Percentiles rank a stretch among this genome's conserved stretches.
phyloP scores from a whole-genome alignment of 2,888 invertebrate genomes.

The Belgica antarctica region DNA sequence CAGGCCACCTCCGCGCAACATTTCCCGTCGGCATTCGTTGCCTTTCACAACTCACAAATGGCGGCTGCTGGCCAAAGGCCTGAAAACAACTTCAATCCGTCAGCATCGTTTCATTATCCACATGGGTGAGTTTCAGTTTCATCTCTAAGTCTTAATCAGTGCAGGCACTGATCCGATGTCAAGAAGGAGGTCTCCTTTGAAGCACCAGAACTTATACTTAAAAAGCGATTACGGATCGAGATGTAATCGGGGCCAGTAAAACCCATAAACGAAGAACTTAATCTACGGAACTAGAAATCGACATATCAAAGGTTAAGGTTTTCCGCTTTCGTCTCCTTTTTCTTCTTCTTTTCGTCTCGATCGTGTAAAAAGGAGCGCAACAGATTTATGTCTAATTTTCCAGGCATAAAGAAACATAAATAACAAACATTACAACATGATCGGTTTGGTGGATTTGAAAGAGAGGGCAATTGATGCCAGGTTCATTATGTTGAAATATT shows the following conservation, averaged over 20 bases:
- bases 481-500: constrained; percentile 22
- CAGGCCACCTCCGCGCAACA: constrained; percentile 53
- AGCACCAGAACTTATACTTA: constrained; percentile 32
- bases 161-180: constrained; percentile 9
- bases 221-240: constrained; percentile 37
- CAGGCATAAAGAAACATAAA: constrained; percentile 40
- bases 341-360: no score
- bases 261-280: background rate
- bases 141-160: background rate
- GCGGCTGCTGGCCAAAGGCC: constrained; percentile 52
- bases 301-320: background rate
- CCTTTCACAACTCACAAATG: constrained; percentile 62
- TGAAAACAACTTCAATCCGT: constrained; percentile 44
- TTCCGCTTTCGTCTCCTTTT: constrained; percentile 4
- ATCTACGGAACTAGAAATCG: constrained; percentile 40
- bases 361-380: constrained; percentile 37
- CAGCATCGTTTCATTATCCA: constrained; percentile 46
- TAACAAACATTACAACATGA: constrained; percentile 44
- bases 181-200: no score
- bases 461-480: constrained; percentile 43
- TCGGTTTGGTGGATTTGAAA: constrained; percentile 32
- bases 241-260: constrained; percentile 17
- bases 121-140: constrained; percentile 45
- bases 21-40: constrained; percentile 61
- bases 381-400: constrained; percentile 43